Conservation (phyloP, 2,888 invertebrate genomes). For the Dynastes grantii region DNA sequence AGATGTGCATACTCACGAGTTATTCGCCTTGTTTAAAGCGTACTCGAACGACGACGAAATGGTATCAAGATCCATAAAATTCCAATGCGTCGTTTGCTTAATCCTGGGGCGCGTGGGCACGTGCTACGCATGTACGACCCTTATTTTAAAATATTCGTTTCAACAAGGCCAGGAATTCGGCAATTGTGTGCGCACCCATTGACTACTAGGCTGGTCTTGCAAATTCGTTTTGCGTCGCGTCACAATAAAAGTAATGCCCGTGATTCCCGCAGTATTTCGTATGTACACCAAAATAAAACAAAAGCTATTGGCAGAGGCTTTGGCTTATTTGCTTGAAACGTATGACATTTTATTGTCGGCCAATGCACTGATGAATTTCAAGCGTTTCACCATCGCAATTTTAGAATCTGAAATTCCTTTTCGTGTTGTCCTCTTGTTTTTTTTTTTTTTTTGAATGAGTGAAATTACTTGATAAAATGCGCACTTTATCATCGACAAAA, state of each 20-base stretch:
- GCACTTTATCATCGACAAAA: too few species aligned
- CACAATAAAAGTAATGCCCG: conserved; percentile 38
- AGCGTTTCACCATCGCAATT: background rate
- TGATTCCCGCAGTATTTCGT: conserved; percentile 30
- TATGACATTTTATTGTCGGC: conserved; percentile 38
- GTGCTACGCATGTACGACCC: conserved; percentile 18
- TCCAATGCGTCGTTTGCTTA: background rate
- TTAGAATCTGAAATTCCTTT: conserved; percentile 9
- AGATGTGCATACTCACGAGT: too few species aligned
- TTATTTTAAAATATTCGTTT: conserved; percentile 45
- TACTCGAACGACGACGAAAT: background rate
- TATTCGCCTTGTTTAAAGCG: too few species aligned
- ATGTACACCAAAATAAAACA: conserved; percentile 34
- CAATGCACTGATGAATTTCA: conserved; percentile 42
- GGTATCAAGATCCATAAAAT: background rate
- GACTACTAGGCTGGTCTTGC: conserved; percentile 30
- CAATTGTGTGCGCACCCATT: conserved; percentile 40
- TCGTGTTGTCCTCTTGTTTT: background rate
- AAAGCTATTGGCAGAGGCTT: conserved; percentile 2
- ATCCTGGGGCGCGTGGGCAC: conserved; percentile 17
- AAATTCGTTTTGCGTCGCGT: conserved; percentile 18
- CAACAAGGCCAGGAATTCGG: conserved; percentile 47
- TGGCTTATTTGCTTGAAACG: conserved; percentile 14
- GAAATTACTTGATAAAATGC: background rate
- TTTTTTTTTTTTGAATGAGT: background rate